Base-by-base conservation (phyloP, 1,140 invertebrate genomes). In the Carposina sasakii region DNA sequence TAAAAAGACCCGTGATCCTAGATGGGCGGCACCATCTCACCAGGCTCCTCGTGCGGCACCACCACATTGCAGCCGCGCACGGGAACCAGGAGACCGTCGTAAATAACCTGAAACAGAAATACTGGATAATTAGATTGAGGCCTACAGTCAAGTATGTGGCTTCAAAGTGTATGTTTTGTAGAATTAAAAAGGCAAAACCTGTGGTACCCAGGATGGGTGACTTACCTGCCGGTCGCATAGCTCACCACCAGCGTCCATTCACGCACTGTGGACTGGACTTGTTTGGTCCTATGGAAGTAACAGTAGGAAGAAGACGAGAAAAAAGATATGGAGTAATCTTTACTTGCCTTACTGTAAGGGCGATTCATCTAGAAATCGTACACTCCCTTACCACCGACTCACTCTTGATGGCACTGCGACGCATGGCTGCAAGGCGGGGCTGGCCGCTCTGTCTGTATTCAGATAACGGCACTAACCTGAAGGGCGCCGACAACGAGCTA, bases 341-440 rank as follows among this genome's bases (percentile, higher is more conserved):
- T 31, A 34, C 19, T 19, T 60, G 58, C 41, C 50, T 60, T 21
- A 36, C 43, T 6, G 52, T 53, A 10, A 55, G 52, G 20, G 60
- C 63, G 22, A 30, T 63, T 9, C 60, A 64, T 44, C n/a, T 64
- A 1, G 60, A 64, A 41, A 2, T 52, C 0, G 54, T 57, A 1
- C 30, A n/a, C n/a, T 24, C 43, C 9, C 39, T 64, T 3, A 48
- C 50, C 10, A 44, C 43, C 10, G 50, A 60, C n/a, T 36, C 54
- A 6, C 78, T 78, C 56, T 37, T 84, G n/a, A 56, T 62, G 39
- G 54, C 67, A 23, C 34, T 86, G 1, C 47, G 67, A 19, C 22
- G 77, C 20, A 83, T 87, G 54, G 64, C 85, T 15, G 53, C 66
- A 16, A 46, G 71, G n/a, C 45, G 77, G 34, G 71, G 71, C 1